Percentiles rank a stretch among this genome's conserved stretches.
Conservation (phyloP, 2,797 vertebrate species). For the Halcyon leucocephala region DNA sequence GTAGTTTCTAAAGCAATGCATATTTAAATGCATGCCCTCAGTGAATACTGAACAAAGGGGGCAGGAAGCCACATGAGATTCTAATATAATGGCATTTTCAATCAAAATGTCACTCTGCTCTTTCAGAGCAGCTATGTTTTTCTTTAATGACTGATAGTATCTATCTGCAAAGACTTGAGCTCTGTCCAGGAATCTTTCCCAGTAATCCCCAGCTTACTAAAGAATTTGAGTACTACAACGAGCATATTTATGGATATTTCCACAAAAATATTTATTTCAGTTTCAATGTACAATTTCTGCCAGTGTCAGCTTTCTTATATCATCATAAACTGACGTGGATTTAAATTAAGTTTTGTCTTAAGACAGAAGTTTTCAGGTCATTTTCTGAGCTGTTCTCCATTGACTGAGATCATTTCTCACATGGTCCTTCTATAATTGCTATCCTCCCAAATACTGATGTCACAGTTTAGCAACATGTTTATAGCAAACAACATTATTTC, state of each 20-base stretch:
- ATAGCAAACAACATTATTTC: neutral
- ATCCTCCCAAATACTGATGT: neutral
- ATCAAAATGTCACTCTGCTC: neutral
- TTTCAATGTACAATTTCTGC: neutral
- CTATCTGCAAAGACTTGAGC: neutral
- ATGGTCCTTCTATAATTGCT: neutral
- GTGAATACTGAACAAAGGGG: neutral
- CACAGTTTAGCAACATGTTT: neutral
- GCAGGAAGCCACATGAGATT: neutral
- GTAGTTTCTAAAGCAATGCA: neutral
- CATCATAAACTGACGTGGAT: neutral
- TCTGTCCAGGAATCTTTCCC: neutral
- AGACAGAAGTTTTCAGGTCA: neutral
- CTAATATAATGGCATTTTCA: neutral
- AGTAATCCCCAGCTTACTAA: neutral
- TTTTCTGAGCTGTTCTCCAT: neutral
- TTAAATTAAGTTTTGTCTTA: neutral
- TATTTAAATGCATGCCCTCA: neutral
- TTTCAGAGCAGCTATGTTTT: neutral
- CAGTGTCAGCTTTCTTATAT: neutral
- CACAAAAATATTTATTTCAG: neutral
- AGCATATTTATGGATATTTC: neutral
- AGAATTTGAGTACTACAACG: neutral
- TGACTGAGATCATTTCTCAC: neutral
- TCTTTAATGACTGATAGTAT: neutral